phyloP scores from a whole-genome alignment of 2,113 vertebrate genomes.

The Poicephalus meyeri region DNA sequence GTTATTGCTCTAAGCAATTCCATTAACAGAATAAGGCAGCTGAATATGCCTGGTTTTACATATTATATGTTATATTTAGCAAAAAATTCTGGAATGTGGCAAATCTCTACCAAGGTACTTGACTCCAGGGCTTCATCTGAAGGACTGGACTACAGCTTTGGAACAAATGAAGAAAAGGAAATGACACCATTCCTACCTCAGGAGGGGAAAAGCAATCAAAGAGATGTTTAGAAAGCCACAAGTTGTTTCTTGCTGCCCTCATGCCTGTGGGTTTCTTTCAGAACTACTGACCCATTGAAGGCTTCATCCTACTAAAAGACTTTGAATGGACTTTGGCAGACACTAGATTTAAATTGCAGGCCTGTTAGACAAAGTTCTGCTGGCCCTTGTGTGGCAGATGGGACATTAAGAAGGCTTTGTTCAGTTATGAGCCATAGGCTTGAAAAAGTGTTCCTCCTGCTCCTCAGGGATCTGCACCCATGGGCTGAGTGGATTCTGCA shows the following conservation, averaged over 20 bases:
- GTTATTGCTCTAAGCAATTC: background rate
- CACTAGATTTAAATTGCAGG: background rate
- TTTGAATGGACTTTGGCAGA: background rate
- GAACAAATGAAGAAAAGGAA: background rate
- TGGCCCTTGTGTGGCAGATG: background rate
- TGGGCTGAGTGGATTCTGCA: background rate
- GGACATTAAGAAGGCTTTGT: background rate
- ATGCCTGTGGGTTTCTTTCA: background rate
- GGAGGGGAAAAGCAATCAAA: background rate
- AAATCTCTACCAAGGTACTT: background rate
- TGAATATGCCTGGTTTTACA: background rate
- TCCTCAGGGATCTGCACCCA: background rate
- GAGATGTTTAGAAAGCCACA: background rate
- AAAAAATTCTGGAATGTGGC: background rate
- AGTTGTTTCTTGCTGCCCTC: background rate
- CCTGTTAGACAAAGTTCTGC: background rate
- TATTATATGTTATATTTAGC: background rate
- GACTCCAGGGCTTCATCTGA: background rate
- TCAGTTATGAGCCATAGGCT: background rate
- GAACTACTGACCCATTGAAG: background rate
- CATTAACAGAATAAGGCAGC: background rate
- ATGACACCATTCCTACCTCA: background rate
- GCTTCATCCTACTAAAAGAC: background rate
- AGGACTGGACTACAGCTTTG: background rate
- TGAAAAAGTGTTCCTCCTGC: background rate